Evolutionary conservation across 2,113 vertebrate species (phyloP).

Genomic region (Lepisosteus oculatus): DNA sequence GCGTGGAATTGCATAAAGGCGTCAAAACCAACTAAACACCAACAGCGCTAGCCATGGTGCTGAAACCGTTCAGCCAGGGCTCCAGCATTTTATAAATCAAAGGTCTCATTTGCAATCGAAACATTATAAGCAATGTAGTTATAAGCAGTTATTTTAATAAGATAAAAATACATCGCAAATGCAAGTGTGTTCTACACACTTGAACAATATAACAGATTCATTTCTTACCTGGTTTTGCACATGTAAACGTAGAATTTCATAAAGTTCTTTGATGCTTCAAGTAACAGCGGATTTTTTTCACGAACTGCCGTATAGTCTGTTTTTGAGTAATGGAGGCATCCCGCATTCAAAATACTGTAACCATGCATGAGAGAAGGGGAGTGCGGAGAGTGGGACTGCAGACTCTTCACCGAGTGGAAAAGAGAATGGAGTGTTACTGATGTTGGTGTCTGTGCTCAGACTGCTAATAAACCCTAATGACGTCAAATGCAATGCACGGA

Average conservation of each 20-base stretch:
- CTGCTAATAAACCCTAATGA: conserved; percentile 54
- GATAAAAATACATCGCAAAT: neutral
- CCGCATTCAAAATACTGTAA: conserved; percentile 39
- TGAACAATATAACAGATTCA: neutral
- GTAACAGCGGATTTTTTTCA: neutral
- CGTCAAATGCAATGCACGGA: conserved; percentile 37
- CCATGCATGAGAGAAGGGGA: conserved; percentile 46
- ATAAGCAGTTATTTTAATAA: too few species aligned
- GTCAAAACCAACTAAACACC: neutral
- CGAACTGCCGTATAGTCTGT: conserved; percentile 1
- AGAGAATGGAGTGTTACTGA: conserved; percentile 36
- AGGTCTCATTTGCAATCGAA: neutral
- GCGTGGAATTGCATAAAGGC: neutral
- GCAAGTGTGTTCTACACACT: neutral
- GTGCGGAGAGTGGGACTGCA: conserved; percentile 31
- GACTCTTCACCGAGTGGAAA: conserved; percentile 45
- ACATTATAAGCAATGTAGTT: neutral
- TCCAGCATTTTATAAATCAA: neutral
- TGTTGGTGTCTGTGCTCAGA: conserved; percentile 23
- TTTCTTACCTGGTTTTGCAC: conserved; percentile 19
- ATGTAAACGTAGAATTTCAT: conserved; percentile 17
- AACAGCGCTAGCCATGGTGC: conserved; percentile 54
- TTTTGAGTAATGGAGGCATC: conserved; percentile 36
- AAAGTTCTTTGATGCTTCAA: neutral
- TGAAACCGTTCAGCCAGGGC: conserved; percentile 36